Percentiles rank a stretch among this genome's conserved stretches.
Evolutionary conservation across 1,140 invertebrate genomes (phyloP).

Genomic region (Augochlora pura): DNA sequence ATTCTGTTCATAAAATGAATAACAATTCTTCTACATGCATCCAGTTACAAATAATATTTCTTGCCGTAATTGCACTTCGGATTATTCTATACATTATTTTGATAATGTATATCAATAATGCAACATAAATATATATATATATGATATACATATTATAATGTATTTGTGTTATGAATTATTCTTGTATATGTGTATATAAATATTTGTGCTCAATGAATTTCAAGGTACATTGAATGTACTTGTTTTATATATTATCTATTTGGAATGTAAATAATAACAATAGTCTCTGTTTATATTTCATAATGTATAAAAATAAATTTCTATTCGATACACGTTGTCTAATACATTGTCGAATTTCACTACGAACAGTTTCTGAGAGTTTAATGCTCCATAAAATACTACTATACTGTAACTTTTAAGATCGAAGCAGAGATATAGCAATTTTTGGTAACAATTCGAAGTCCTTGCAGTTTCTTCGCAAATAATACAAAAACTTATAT

Average conservation of each 20-base stretch:
- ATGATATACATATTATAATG: constrained; percentile 27
- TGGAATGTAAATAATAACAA: constrained; percentile 29
- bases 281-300: constrained; percentile 6
- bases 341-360: constrained; percentile 1
- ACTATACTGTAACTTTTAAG: not conserved
- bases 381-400: constrained; percentile 9
- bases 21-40: constrained; percentile 4
- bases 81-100: not conserved
- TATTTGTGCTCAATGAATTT: constrained; percentile 3
- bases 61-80: not conserved
- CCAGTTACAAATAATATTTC: constrained; percentile 7
- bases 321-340: not conserved
- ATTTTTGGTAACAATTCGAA: constrained; percentile 22
- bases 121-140: constrained; percentile 6
- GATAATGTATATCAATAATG: constrained; percentile 12
- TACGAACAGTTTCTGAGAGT: constrained; percentile 9
- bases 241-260: constrained; percentile 5
- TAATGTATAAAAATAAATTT: constrained; percentile 32
- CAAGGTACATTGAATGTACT: not conserved
- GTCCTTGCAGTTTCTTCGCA: not conserved
- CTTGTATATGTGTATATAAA: not conserved
- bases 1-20: constrained; percentile 21
- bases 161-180: constrained; percentile 5
- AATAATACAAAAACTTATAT: constrained; percentile 24
- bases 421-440: not conserved